Base-by-base conservation (phyloP, 2,888 invertebrate genomes). In the Rhopalosiphum nymphaeae region DNA sequence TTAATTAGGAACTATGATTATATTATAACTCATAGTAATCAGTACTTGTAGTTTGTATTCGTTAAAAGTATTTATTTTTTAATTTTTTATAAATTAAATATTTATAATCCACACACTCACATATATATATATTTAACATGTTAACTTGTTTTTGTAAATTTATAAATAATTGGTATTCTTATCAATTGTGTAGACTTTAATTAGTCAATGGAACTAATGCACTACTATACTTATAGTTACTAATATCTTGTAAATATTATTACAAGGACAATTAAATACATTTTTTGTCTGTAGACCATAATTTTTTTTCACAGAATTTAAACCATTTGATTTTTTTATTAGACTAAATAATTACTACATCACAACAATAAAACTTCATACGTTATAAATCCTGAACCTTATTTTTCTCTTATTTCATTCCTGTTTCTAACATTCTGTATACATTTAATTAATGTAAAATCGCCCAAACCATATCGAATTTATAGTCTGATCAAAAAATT, bases 41-140 rank as follows among this genome's bases (percentile, higher is more conserved):
- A 78, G 36, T 36, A 36, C 21, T 42, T 3, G 2, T 78, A 78
- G 78, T 2, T 36, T 7, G 21, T 78, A 36, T 36, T 36, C 9
- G 21, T 78, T 36, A 78, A 36, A 78, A 36, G 36, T 78, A 21
- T 78, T 78, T 36, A 78, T 78, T 78, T 78, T 78, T 78, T 78
- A 78, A 78, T 36, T 78, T 78, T 78, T 78, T 78, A 78, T 78
- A 78, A 36, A 78, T 78, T 36, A 78, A 78, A 78, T 78, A 78
- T 36, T 78, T 78, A 78, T 78, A 78, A 36, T 36, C 36, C 11
- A 67, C 5, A 78, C 21, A 67, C 5, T 36, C 21, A 67, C 21
- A 49, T 49, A 29, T 61, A 67, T 67, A 49, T 78, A 36, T 36
- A 36, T 78, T 78, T 21, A 36, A 36, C 21, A 78, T 21, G 78